These are phyloP conservation scores for Drosophila neocordata DNA, from an alignment of 1,140 invertebrate species.

Conservation along the genomic window DNA sequence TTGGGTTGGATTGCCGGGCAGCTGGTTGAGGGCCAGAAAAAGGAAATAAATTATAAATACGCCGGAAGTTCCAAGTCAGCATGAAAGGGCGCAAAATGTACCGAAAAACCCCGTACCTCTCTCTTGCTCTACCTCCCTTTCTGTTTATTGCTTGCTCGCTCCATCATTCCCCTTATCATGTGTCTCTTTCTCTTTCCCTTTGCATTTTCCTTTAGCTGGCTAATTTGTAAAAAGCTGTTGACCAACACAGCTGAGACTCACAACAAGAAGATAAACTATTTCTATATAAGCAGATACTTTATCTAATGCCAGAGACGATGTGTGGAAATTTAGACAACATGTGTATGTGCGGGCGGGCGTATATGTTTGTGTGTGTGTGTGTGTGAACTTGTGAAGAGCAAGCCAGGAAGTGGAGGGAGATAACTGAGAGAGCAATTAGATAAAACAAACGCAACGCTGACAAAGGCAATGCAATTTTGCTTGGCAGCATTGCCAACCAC, in stretches of 20 bases:
- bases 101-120: conserved; percentile 14
- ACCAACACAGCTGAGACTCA: conserved; percentile 69
- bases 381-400: conserved; percentile 1
- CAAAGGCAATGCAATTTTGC: conserved; percentile 80
- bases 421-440: conserved; percentile 64
- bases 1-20: conserved; percentile 57
- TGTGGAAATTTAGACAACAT: conserved; percentile 57
- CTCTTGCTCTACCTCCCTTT: not conserved
- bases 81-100: conserved; percentile 66
- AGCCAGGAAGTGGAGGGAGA: not conserved
- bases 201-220: conserved; percentile 75
- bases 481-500: conserved; percentile 51
- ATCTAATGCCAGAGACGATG: conserved; percentile 63
- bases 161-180: conserved; percentile 2
- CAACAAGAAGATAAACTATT: conserved; percentile 74
- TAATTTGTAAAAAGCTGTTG: conserved; percentile 81
- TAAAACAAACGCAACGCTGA: conserved; percentile 79
- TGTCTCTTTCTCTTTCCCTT: conserved; percentile 32
- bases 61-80: conserved; percentile 78
- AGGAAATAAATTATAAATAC: conserved; percentile 82
- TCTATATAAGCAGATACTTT: conserved; percentile 72
- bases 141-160: conserved; percentile 2
- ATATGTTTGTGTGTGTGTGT: conserved; percentile 11
- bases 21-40: conserved; percentile 44
- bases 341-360: conserved; percentile 10